Conservation (phyloP, 2,113 vertebrate species). For the Lepus americanus region DNA sequence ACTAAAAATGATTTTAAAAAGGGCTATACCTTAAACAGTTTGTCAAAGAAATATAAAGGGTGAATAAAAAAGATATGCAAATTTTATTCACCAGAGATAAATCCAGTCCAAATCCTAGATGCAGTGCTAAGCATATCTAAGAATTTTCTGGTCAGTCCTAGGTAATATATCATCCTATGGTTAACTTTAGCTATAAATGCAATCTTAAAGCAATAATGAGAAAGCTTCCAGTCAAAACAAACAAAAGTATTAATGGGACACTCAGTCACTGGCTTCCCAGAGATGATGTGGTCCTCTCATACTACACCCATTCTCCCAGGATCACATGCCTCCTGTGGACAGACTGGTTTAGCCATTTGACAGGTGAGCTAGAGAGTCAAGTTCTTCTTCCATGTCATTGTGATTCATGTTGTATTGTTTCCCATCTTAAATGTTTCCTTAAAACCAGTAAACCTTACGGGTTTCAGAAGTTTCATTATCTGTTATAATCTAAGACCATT, state of each 20-base stretch:
- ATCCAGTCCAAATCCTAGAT: background rate
- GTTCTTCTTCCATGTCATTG: background rate
- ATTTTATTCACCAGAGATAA: background rate
- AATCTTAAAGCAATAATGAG: background rate
- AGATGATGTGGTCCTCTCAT: background rate
- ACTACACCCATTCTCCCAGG: background rate
- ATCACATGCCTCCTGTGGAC: background rate
- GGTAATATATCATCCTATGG: background rate
- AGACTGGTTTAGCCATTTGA: background rate
- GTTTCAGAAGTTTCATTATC: background rate
- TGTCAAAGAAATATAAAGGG: background rate
- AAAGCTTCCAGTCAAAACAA: background rate
- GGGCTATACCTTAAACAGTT: background rate
- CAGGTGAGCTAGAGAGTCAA: background rate
- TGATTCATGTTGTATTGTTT: background rate
- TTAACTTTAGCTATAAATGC: background rate
- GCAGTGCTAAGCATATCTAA: background rate
- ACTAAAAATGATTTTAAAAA: background rate
- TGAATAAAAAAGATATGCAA: background rate
- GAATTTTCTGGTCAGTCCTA: background rate
- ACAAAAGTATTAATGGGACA: background rate
- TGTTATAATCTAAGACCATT: background rate
- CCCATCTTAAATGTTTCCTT: background rate
- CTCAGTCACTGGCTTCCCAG: background rate
- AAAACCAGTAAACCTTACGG: background rate